A percentile compares a stretch with the other conserved stretches of the same genome.
These are phyloP conservation scores for Lepus timidus DNA, from an alignment of 2,113 vertebrate genomes.

Conservation along the genomic window DNA sequence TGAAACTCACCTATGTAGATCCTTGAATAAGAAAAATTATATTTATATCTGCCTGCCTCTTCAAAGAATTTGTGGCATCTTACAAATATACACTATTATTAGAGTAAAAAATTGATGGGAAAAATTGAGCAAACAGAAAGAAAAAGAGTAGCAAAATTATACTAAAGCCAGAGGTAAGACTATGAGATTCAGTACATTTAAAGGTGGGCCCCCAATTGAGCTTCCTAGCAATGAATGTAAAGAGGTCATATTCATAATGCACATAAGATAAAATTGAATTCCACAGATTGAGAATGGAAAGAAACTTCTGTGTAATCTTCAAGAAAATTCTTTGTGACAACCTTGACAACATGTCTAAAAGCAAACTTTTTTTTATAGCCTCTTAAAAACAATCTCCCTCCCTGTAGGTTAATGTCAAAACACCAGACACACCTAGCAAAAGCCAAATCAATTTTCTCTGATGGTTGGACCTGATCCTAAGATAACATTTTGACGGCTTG, in stretches of 20 bases:
- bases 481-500: constrained; percentile 49
- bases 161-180: neutral
- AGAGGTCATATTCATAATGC: neutral
- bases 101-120: neutral
- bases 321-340: neutral
- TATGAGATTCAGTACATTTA: neutral
- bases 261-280: neutral
- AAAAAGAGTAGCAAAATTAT: neutral
- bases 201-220: neutral
- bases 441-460: constrained; percentile 44
- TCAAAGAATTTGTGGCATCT: neutral
- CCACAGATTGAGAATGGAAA: neutral
- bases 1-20: neutral
- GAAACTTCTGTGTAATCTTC: neutral
- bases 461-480: constrained; percentile 27
- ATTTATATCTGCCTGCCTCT: neutral
- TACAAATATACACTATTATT: neutral
- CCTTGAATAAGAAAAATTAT: neutral
- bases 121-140: constrained; percentile 5
- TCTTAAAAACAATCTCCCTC: constrained; percentile 27
- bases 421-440: neutral
- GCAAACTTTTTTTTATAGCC: neutral
- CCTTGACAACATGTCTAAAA: constrained; percentile 29
- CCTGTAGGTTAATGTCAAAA: constrained; percentile 31
- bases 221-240: neutral